These are phyloP conservation scores for Pseudorectes ferrugineus DNA, from an alignment of 2,113 vertebrate genomes.

Conservation along the genomic window DNA sequence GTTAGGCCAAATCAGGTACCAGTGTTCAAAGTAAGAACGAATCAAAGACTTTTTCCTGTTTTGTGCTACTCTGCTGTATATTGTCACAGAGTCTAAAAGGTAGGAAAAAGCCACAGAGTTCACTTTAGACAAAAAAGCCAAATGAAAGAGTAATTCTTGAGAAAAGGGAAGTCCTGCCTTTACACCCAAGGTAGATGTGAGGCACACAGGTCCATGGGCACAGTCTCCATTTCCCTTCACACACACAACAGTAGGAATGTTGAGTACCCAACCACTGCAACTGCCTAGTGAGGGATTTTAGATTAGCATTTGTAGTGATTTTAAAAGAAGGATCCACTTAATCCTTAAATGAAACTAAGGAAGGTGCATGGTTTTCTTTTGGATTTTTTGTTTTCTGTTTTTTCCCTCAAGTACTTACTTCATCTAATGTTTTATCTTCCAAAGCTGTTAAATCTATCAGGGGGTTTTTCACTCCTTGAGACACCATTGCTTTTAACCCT, in stretches of 20 bases:
- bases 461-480: constrained; percentile 96
- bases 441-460: constrained; percentile 89
- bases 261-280: not conserved
- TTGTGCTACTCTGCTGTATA: not conserved
- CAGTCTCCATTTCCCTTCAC: not conserved
- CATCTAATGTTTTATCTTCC: constrained; percentile 94
- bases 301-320: not conserved
- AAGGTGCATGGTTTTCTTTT: not conserved
- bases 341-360: not conserved
- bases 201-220: not conserved
- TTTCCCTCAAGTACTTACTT: constrained; percentile 74
- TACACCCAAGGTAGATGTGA: not conserved
- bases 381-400: not conserved
- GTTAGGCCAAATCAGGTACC: not conserved
- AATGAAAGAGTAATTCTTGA: not conserved
- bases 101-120: not conserved
- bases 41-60: not conserved
- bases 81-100: not conserved
- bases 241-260: not conserved
- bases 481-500: constrained; percentile 94
- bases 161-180: not conserved
- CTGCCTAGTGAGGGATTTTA: not conserved
- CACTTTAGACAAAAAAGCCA: not conserved
- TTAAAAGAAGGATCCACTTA: not conserved
- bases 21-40: not conserved